Percentiles rank a stretch among this genome's conserved stretches.
Evolutionary conservation across 2,888 invertebrate species (phyloP).

Genomic region (Hydrotaea cyrtoneurina): DNA sequence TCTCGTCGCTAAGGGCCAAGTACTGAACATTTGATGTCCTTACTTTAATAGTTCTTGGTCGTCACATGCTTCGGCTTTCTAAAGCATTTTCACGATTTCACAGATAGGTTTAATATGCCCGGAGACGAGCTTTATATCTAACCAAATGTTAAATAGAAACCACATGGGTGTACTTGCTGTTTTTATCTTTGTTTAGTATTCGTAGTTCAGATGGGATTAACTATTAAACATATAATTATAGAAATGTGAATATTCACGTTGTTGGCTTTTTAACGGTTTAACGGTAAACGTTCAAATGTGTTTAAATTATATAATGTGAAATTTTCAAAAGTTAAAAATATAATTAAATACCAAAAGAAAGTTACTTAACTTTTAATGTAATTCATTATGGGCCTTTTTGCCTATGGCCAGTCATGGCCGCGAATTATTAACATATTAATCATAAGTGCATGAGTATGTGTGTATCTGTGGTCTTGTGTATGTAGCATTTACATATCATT

Average conservation of each 20-base stretch:
- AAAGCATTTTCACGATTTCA: no score
- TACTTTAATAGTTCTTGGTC: no score
- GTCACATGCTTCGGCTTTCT: no score
- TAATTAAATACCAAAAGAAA: neutral
- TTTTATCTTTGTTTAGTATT: neutral
- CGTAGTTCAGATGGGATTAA: constrained; percentile 1
- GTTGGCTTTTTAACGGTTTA: neutral
- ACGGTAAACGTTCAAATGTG: neutral
- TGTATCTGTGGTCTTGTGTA: neutral
- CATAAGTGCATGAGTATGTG: neutral
- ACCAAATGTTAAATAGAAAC: neutral
- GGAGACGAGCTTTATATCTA: no score
- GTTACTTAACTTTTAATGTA: constrained; percentile 7
- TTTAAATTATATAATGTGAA: constrained; percentile 2
- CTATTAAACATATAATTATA: neutral
- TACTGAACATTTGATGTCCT: no score
- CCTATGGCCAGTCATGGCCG: neutral
- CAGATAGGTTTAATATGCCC: no score
- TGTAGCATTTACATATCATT: neutral
- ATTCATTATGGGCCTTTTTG: neutral
- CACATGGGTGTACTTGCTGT: neutral
- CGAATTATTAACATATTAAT: neutral
- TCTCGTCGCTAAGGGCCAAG: no score
- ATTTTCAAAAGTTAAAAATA: neutral
- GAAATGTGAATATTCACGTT: neutral